phyloP scores from a whole-genome alignment of 1,140 invertebrate species.

The Hypsibius dujardini region DNA sequence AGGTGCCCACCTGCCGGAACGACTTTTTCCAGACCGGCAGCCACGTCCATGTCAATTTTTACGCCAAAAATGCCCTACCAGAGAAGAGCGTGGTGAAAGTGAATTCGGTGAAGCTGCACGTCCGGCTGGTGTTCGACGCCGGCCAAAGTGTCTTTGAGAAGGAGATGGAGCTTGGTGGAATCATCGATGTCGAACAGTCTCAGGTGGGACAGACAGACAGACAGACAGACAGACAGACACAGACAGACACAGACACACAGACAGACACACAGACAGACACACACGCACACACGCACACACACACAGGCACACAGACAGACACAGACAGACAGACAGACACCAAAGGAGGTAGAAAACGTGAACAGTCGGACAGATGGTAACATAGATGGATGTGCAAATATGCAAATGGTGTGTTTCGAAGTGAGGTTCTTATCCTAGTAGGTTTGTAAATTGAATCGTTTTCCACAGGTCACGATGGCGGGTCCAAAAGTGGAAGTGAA shows the following conservation, averaged over 20 bases:
- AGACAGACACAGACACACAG: too few species aligned
- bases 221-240: too few species aligned
- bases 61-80: conserved; percentile 73
- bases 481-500: conserved; percentile 90
- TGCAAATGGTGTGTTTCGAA: too few species aligned
- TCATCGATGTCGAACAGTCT: conserved; percentile 26
- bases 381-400: too few species aligned
- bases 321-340: too few species aligned
- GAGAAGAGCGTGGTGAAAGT: conserved; percentile 52
- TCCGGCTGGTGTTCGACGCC: conserved; percentile 58
- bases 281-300: too few species aligned
- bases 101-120: conserved; percentile 61
- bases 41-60: conserved; percentile 64
- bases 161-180: conserved; percentile 63
- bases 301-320: too few species aligned
- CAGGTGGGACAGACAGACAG: neutral
- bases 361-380: too few species aligned
- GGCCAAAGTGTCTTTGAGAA: conserved; percentile 55
- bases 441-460: neutral
- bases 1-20: conserved; percentile 53
- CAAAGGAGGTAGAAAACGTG: too few species aligned
- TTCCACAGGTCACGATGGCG: conserved; percentile 47
- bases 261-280: too few species aligned
- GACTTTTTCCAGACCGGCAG: conserved; percentile 80
- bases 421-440: too few species aligned